These are phyloP conservation scores for Octodon degus DNA, from an alignment of 2,113 vertebrate species.

Conservation along the genomic window DNA sequence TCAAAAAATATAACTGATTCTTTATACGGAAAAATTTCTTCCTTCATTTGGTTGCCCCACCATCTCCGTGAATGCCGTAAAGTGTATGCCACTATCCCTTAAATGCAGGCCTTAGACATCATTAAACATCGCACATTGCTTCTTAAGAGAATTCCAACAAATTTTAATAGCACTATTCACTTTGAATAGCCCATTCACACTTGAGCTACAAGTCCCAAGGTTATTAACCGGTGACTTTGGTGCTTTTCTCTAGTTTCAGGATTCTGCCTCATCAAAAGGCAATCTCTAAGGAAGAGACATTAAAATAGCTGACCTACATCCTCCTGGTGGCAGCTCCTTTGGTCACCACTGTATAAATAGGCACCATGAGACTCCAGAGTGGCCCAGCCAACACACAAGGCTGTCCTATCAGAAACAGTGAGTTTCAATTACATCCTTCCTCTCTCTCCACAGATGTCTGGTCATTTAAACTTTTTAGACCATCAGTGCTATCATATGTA, in stretches of 20 bases:
- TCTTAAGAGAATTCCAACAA: neutral
- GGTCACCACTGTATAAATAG: neutral
- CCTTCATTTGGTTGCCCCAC: neutral
- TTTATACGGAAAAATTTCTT: neutral
- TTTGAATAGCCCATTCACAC: slow-evolving; percentile 1
- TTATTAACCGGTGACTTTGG: neutral
- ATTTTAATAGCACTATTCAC: neutral
- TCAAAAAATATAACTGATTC: neutral
- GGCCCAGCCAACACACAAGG: neutral
- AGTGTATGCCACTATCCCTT: neutral
- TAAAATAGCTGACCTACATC: neutral
- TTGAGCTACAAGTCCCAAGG: neutral
- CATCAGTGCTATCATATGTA: neutral
- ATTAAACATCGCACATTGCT: neutral
- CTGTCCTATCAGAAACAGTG: neutral
- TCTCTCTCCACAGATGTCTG: neutral
- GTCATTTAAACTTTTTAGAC: neutral
- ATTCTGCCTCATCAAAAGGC: slow-evolving; percentile 5
- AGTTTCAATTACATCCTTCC: neutral
- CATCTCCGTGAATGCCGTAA: neutral
- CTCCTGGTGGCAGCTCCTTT: neutral
- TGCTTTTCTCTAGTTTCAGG: slow-evolving; percentile 35
- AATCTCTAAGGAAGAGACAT: neutral
- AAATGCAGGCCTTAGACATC: slow-evolving; percentile 29
- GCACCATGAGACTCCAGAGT: rapidly evolving